Evolutionary conservation across 2,113 vertebrate species (phyloP), one percentile per base, ranked within the genome.

Genomic region (Chaetura pelagica): DNA sequence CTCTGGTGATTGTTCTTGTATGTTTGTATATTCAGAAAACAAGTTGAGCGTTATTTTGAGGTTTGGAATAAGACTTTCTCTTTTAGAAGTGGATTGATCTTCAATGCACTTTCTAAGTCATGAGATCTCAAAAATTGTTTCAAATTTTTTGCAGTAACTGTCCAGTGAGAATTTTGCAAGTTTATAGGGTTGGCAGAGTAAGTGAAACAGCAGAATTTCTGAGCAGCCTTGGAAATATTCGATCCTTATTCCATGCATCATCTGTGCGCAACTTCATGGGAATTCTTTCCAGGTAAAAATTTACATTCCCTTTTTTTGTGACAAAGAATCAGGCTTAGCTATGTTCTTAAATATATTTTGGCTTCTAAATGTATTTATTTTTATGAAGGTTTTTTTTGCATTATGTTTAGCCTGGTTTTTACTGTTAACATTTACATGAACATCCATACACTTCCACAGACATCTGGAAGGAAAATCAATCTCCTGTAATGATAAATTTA

Each of bases 261-360:
- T 88, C 96, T 13, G 97, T 98, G 61, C 94, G 77, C 71, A 99
- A 98, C 89, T 98, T 99, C 90, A 98, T 99, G 8, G 99, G 99
- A 82, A 98, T 99, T 92, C 96, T 99, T 59, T 99, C 99, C 77
- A 97, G 99, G 99, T 99, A 92, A 98, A 97, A 59, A 20, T 15
- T 16, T 12, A 12, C 27, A 51, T n/a, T 64, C 19, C 82, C 19
- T 68, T 59, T 20, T 20, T 78, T 71, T 59, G 52, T 54, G 61
- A 26, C 10, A 57, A 61, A 80, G 17, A 35, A 34, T 19, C 9
- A 23, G 84, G 49, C 63, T 93, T 81, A 64, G 19, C 13, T 68
- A 19, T 49, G 40, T 55, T 67, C 15, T 51, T 81, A 40, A 59
- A 23, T 82, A 42, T 54, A 38, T 58, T 51, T 67, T 52, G n/a